phyloP scores from a whole-genome alignment of 2,113 vertebrate genomes.

The Crotalus horridus region DNA sequence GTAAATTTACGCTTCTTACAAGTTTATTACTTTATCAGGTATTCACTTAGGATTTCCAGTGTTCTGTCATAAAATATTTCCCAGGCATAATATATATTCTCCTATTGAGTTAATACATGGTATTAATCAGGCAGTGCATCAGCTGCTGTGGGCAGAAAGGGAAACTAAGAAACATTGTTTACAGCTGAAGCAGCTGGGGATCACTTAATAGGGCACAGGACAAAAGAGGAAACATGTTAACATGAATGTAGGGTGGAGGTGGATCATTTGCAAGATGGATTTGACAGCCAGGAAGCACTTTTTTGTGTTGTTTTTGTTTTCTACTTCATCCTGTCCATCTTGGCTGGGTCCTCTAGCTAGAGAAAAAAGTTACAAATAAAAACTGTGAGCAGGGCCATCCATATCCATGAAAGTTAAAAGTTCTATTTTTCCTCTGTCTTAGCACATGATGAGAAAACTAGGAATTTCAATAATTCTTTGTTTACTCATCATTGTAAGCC shows the following conservation, averaged over 20 bases:
- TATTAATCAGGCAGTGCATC: background rate
- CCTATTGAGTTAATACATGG: slow-evolving; percentile 31
- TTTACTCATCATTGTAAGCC: background rate
- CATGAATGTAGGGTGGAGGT: background rate
- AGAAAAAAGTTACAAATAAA: background rate
- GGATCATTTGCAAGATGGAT: background rate
- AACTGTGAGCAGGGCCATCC: background rate
- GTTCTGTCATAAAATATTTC: slow-evolving; percentile 43
- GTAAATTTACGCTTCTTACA: slow-evolving; percentile 54
- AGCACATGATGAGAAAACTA: background rate
- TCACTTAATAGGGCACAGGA: slow-evolving; percentile 13
- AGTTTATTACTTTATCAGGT: slow-evolving; percentile 49
- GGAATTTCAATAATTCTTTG: background rate
- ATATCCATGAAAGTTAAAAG: background rate
- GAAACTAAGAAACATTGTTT: slow-evolving; percentile 22
- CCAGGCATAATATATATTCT: slow-evolving; percentile 38
- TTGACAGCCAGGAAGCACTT: background rate
- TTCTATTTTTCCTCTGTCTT: background rate
- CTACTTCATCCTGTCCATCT: background rate
- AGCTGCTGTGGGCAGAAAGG: slow-evolving; percentile 5
- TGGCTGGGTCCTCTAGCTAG: background rate
- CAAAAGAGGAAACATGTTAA: slow-evolving; percentile 19
- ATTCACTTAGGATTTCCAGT: slow-evolving; percentile 51
- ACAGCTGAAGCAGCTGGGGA: slow-evolving; percentile 10
- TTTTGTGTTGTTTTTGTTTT: background rate